phyloP scores from a whole-genome alignment of 2,113 vertebrate genomes.

The Tiliqua scincoides region DNA sequence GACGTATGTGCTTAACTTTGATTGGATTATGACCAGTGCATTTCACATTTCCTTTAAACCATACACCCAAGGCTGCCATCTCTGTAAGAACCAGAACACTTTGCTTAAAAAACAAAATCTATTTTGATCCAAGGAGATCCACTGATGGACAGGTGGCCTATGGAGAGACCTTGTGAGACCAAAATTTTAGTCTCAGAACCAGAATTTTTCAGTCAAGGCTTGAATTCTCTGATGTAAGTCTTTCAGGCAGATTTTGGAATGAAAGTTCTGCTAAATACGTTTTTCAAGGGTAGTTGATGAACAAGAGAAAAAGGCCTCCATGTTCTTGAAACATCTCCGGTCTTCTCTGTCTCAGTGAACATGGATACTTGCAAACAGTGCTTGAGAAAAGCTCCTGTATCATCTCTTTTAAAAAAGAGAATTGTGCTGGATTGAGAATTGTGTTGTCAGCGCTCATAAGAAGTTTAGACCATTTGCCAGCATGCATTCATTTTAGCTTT shows the following conservation, averaged over 20 bases:
- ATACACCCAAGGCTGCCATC: too few relatives aligned
- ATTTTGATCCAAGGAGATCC: too few relatives aligned
- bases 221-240: not conserved
- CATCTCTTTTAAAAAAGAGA: slow-evolving; percentile 2
- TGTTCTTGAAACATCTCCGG: not conserved
- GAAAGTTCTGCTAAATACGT: not conserved
- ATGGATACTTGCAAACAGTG: not conserved
- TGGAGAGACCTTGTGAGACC: too few relatives aligned
- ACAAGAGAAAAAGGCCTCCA: slow-evolving; percentile 13
- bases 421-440: not conserved
- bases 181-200: too few relatives aligned
- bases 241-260: not conserved
- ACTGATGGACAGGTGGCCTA: too few relatives aligned
- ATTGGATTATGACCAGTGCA: not conserved
- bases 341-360: slow-evolving; percentile 13
- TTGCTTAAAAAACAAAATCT: too few relatives aligned
- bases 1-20: not conserved
- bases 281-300: not conserved
- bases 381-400: not conserved
- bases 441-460: not conserved
- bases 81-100: too few relatives aligned
- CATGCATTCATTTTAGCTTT: not conserved
- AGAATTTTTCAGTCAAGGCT: not conserved
- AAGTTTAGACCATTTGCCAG: slow-evolving; percentile 26
- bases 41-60: not conserved